A percentile compares a stretch with the other conserved stretches of the same genome.
These are phyloP conservation scores for Crocallis elinguaria DNA, from an alignment of 2,888 invertebrate species.

Conservation along the genomic window DNA sequence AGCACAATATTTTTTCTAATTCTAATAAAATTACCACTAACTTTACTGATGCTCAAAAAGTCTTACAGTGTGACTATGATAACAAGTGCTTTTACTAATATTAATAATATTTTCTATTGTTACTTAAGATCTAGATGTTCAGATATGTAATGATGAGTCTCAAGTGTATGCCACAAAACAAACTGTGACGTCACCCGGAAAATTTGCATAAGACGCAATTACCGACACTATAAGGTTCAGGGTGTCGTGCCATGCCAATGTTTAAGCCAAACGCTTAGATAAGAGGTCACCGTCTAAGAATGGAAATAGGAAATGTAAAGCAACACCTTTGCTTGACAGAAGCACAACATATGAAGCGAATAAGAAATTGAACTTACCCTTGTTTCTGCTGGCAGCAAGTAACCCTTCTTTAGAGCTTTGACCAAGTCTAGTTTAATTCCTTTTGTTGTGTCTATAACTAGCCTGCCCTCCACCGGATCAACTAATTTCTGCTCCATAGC, in stretches of 20 bases:
- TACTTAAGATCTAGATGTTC: slow-evolving; percentile 34
- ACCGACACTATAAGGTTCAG: slow-evolving; percentile 66
- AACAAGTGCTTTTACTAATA: slow-evolving; percentile 53
- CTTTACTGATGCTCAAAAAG: slow-evolving; percentile 45
- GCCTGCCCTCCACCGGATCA: slow-evolving; percentile 90
- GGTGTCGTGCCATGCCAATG: slow-evolving; percentile 82
- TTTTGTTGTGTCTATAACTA: slow-evolving; percentile 84
- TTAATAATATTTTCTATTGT: slow-evolving; percentile 40
- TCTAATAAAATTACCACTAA: slow-evolving; percentile 43
- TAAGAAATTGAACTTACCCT: slow-evolving; percentile 90
- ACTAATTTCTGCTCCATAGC: slow-evolving; percentile 90
- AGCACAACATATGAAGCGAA: slow-evolving; percentile 66
- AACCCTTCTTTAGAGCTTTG: slow-evolving; percentile 94
- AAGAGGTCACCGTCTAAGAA: slow-evolving; percentile 74
- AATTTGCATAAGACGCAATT: slow-evolving; percentile 49
- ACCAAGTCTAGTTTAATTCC: slow-evolving; percentile 89
- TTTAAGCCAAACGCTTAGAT: slow-evolving; percentile 80
- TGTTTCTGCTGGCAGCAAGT: slow-evolving; percentile 95
- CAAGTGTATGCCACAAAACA: slow-evolving; percentile 62
- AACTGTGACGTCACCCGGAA: slow-evolving; percentile 60
- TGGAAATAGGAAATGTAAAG: slow-evolving; percentile 76
- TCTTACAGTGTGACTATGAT: slow-evolving; percentile 46
- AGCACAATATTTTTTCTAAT: slow-evolving; percentile 16
- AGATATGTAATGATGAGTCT: slow-evolving; percentile 42
- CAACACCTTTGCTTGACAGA: slow-evolving; percentile 78